A percentile compares a stretch with the other conserved stretches of the same genome.
These are phyloP conservation scores for Liopterus haemorrhoidalis DNA, from an alignment of 2,888 invertebrate species.

Conservation along the genomic window DNA sequence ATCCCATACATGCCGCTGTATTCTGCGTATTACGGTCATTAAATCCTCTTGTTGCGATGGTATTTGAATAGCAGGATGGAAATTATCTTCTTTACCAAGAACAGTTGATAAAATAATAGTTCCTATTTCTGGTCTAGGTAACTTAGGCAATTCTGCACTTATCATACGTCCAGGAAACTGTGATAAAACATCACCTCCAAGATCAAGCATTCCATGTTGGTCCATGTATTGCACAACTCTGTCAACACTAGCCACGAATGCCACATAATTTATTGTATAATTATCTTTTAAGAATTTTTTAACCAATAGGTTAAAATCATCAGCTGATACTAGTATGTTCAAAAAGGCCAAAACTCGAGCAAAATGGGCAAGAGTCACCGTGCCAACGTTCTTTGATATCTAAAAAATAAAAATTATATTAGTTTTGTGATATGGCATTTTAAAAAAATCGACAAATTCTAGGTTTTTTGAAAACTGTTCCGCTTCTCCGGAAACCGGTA, in stretches of 20 bases:
- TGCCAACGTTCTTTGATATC: constrained; percentile 69
- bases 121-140: constrained; percentile 61
- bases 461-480: too few relatives aligned
- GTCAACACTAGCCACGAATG: constrained; percentile 64
- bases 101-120: constrained; percentile 49
- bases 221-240: constrained; percentile 58
- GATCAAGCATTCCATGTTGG: constrained; percentile 48
- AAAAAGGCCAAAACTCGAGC: constrained; percentile 66
- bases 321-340: constrained; percentile 60
- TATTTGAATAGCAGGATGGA: constrained; percentile 55
- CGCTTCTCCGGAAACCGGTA: too few relatives aligned
- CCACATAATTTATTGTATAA: constrained; percentile 72
- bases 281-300: constrained; percentile 71
- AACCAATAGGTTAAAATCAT: constrained; percentile 67
- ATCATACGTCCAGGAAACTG: constrained; percentile 61
- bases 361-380: constrained; percentile 72
- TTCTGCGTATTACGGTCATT: constrained; percentile 54
- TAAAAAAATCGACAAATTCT: too few relatives aligned
- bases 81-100: constrained; percentile 50
- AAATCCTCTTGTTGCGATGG: constrained; percentile 50
- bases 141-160: constrained; percentile 62
- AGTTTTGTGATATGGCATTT: too few relatives aligned
- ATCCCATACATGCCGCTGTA: constrained; percentile 62
- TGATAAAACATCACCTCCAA: constrained; percentile 51
- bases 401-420: constrained; percentile 44